Base-by-base conservation (phyloP, 1,140 invertebrate genomes). In the Heliothis virescens region DNA sequence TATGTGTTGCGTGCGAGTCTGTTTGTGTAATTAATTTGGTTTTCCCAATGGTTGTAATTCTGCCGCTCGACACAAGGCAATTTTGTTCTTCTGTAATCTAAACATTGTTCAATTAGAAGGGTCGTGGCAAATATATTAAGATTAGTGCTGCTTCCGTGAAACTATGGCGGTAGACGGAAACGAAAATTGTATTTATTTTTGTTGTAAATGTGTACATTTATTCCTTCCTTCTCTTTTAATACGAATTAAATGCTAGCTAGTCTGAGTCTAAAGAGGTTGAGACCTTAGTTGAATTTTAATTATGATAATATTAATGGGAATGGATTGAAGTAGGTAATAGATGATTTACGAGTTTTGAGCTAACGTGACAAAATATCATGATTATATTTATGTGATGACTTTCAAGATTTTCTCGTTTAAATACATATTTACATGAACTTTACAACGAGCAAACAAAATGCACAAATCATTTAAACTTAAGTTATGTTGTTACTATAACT, bases 21-120 rank as follows among this genome's bases (percentile, higher is more conserved):
- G 85, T 87, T 87, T 87, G 81, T 81, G 79, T 84, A 87, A 87
- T 87, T 87, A 87, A 87, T 87, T 87, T 82, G 82, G 78, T 82
- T 86, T 80, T 62, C 82, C 74, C 73, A 57, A 80, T 79, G 62
- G 73, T 16, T 53, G 72, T 81, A 81, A 77, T 80, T 77, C 16
- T 52, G 62, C 72, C 67, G 48, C 78, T 75, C 72, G 65, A 50
- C 79, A 77, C 57, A 67, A 79, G 71, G 71, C 52, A 79, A 79
- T 79, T 77, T 79, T 65, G 79, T 79, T 83, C 72, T 81, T 81
- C 72, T 76, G 47, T 79, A 79, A 59, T 60, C 67, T 62, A 75
- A 62, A 75, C 59, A 63, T 62, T 75, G 73, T 63, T 75, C 73
- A 62, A 63, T 75, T 75, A 74, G 71, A 74, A 60, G 47, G 18